Base-by-base conservation (phyloP, 2,797 vertebrate genomes). In the Lagocephalus sceleratus region DNA sequence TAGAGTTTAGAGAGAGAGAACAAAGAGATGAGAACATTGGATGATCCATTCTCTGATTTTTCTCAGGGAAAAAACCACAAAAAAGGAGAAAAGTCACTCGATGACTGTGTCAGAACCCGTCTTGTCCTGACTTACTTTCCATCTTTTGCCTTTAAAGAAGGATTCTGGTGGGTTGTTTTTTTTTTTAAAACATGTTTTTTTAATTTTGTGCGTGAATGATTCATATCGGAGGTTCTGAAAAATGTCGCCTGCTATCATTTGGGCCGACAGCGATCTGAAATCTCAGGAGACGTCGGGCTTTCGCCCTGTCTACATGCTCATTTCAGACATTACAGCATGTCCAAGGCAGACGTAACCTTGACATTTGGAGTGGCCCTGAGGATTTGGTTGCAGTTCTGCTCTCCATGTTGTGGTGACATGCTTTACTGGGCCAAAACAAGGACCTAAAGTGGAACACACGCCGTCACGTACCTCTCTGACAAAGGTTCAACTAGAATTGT, bases 21-120 rank as follows among this genome's bases (percentile, higher is more conserved):
- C 19, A 43, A 20, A 58, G 54, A 55, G 45, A 29, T 19, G 29
- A 54, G 22, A 59, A 68, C 53, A 23, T 0, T 3, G 69, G 32
- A 35, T 12, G 54, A 73, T 60, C 54, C 21, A 44, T 62, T 71
- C 61, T 81, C 54, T 57, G 66, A 56, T 68, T 73, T 65, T 67
- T 73, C 79, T 84, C 76, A 78, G 79, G 81, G 69, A 75, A 65
- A 54, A 60, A 5, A 35, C 12, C 12, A 35, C 32, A 29, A 53
- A 43, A 20, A 51, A 40, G 44, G 58, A 51, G 52, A 41, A 49
- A 17, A 49, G 50, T 46, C 52, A 52, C 41, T 20, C 20, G 19
- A 16, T 11, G 10, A n/a, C 41, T 29, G 29, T 46, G 21, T 20
- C 43, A 5, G 6, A 3, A 46, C 38, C 12, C 41, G 47, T 47